phyloP scores from a whole-genome alignment of 1,140 invertebrate species.

The Mercenaria mercenaria region DNA sequence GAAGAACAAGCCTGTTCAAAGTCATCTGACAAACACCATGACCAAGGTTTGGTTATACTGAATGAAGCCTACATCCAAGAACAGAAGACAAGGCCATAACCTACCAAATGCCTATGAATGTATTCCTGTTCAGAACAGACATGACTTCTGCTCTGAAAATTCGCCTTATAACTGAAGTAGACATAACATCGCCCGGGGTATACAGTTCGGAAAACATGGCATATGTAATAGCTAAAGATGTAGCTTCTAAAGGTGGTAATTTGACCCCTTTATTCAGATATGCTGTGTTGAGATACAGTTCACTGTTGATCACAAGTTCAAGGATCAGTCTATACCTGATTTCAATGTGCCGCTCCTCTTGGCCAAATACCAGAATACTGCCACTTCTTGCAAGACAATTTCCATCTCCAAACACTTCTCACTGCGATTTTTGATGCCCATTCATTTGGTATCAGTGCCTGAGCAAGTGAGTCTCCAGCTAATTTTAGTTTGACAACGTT shows the following conservation, averaged over 20 bases:
- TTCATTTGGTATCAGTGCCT: too few species aligned
- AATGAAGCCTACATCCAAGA: conserved; percentile 1
- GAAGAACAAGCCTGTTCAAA: background rate
- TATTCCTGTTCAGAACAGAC: background rate
- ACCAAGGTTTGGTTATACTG: background rate
- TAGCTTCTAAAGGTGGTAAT: background rate
- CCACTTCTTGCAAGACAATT: background rate
- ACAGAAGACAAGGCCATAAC: conserved; percentile 4
- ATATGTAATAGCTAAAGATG: background rate
- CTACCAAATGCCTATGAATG: conserved; percentile 41
- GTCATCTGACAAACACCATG: background rate
- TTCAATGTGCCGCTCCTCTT: too few species aligned
- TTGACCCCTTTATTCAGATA: background rate
- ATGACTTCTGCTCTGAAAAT: conserved; percentile 23
- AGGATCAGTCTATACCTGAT: background rate
- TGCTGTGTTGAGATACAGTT: background rate
- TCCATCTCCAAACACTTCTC: conserved; percentile 3
- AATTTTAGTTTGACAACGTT: too few species aligned
- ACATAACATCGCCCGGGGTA: background rate
- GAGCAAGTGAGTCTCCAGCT: too few species aligned
- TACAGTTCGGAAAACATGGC: background rate
- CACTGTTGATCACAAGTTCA: background rate
- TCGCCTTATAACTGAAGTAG: background rate
- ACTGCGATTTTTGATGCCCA: too few species aligned
- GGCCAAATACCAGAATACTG: too few species aligned